Base-by-base conservation (phyloP, 2,113 vertebrate species). In the Nannobrachium achirus region DNA sequence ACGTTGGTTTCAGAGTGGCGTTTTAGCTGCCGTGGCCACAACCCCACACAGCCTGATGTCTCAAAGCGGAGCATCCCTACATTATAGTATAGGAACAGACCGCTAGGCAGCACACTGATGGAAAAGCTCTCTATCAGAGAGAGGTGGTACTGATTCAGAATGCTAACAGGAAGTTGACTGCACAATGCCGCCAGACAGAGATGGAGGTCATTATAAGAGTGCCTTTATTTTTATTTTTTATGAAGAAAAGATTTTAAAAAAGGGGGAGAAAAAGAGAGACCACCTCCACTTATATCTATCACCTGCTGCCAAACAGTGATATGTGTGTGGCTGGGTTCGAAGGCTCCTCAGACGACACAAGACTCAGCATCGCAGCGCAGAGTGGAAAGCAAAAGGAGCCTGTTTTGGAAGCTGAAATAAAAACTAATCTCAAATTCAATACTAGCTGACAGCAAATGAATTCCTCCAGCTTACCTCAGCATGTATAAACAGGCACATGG, bases 341-440 rank as follows among this genome's bases (percentile, higher is more conserved):
- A 79, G 67, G 65, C 68, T 66, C 71, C 78, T 81, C 73, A 76
- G 63, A 84, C 82, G 69, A 78, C 79, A 72, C 66, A 78, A 72
- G 66, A 80, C 72, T 80, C 85, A 19, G 77, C 75, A 59, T 52
- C 53, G 49, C 16, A 15, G 70, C 70, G 59, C 14, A 2, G 59
- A 84, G 82, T 85, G 78, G 90, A 85, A 91, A 83, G 84, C 91
- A 83, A 75, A 93, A 92, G 89, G 84, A 87, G 92, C 92, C 90
- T 89, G 89, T 92, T 95, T 92, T 92, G 94, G 89, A 90, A 86
- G 84, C 89, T 92, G 90, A 95, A 96, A 96, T 94, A 96, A 96
- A 96, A 93, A 94, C 92, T 93, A 88, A 95, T 95, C 93, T 95
- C 92, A 92, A 94, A 96, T 96, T 94, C 95, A 95, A 94, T 93